phyloP scores from a whole-genome alignment of 2,888 invertebrate species.

The Dryomyza anilis region DNA sequence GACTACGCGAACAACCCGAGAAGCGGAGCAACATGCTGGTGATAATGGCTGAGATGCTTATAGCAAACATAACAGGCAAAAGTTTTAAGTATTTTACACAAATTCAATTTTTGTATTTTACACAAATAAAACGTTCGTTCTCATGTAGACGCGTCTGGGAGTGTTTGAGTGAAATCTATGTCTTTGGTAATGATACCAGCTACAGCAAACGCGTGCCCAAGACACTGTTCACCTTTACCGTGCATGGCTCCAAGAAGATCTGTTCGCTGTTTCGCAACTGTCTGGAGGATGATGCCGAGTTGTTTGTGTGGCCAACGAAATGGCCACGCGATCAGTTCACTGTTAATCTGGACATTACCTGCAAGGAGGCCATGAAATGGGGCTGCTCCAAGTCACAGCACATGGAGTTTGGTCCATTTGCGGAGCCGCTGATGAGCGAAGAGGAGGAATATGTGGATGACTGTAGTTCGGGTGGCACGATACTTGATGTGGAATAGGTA shows the following conservation, averaged over 20 bases:
- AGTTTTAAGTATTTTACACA: conserved; percentile 43
- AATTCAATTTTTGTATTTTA: neutral
- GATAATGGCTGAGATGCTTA: conserved; percentile 45
- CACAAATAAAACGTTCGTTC: neutral
- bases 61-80: conserved; percentile 38
- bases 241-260: conserved; percentile 41
- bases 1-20: conserved; percentile 24
- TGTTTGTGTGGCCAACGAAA: conserved; percentile 34
- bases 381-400: conserved; percentile 46
- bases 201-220: conserved; percentile 37
- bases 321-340: conserved; percentile 43
- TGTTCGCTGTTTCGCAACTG: conserved; percentile 40
- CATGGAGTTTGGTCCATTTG: conserved; percentile 44
- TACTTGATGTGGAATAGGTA: conserved; percentile 25
- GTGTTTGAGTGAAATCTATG: conserved; percentile 42
- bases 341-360: conserved; percentile 41
- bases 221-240: conserved; percentile 43
- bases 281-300: conserved; percentile 35
- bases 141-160: conserved; percentile 41
- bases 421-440: conserved; percentile 29
- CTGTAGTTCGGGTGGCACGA: conserved; percentile 24
- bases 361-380: conserved; percentile 47
- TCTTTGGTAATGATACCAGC: conserved; percentile 44
- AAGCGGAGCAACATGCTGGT: conserved; percentile 44
- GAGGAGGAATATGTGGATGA: conserved; percentile 24